Percentiles rank a stretch among this genome's conserved stretches.
phyloP scores from a whole-genome alignment of 1,140 invertebrate genomes.

The Hylaeus anthracinus region DNA sequence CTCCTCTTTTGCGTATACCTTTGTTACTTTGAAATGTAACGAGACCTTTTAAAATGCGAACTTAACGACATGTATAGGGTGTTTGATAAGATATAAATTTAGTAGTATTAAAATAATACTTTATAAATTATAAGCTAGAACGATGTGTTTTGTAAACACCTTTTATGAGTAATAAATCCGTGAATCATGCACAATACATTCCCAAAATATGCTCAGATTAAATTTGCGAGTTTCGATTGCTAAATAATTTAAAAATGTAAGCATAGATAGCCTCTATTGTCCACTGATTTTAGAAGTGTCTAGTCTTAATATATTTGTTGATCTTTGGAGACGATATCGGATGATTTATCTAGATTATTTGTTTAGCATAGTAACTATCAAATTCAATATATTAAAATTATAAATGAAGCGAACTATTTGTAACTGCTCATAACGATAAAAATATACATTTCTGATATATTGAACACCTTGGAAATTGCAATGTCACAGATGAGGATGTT shows the following conservation, averaged over 20 bases:
- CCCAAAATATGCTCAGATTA: conserved; percentile 11
- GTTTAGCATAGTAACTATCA: background rate
- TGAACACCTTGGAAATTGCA: background rate
- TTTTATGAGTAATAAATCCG: conserved; percentile 39
- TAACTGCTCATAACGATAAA: background rate
- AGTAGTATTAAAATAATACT: conserved; percentile 15
- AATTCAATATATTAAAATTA: background rate
- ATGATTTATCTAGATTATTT: background rate
- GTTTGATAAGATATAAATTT: background rate
- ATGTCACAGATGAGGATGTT: background rate
- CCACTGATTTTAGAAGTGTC: too few relatives aligned
- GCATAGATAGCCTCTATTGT: background rate
- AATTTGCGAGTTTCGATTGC: too few relatives aligned
- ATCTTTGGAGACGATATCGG: background rate
- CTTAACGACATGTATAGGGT: background rate
- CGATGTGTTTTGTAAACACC: conserved; percentile 34
- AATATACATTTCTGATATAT: background rate
- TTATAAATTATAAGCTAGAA: conserved; percentile 16
- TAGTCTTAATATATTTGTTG: background rate
- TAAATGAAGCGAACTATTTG: background rate
- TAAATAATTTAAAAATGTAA: background rate
- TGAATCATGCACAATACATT: conserved; percentile 16
- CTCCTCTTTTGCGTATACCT: conserved; percentile 2
- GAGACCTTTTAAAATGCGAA: background rate
- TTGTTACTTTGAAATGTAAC: background rate